Base-by-base conservation (phyloP, 2,797 vertebrate species). In the Otolemur crassicaudatus region DNA sequence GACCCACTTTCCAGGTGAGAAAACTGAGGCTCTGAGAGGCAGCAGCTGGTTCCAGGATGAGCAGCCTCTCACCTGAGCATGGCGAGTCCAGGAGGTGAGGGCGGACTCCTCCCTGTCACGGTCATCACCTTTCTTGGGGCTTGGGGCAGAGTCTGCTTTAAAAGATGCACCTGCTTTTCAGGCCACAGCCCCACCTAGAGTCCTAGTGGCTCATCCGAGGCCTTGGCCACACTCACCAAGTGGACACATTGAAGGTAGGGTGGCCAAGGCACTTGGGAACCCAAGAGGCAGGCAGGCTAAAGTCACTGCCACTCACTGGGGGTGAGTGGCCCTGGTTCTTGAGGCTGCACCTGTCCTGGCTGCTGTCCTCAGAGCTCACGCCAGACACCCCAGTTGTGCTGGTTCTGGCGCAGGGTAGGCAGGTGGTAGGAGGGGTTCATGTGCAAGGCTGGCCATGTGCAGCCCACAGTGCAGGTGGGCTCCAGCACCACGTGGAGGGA, bases 51-150 rank as follows among this genome's bases (percentile, higher is more conserved):
- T 37, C 31, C 8, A 13, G 43, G 91, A 25, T 0, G 17, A 2
- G 4, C 0, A 0, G 1, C 40, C 73, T 31, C 7, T 43, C 0
- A 1, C 17, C 60, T 56, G 40, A 27, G n/a, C 0, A 0, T 5
- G 60, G 27, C 5, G 49, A 0, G 14, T 60, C 13, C 37, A 0
- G 6, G 14, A 14, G 27, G 29, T 34, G 2, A 17, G 83, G 2
- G 17, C 0, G 12, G 53, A 14, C 25, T 17, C 29, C 61, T 1
- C 27, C 83, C 1, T 0, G 9, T 14, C 14, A 40, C 29, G 10
- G 46, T 53, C 29, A 31, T 31, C 29, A 8, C 31, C 4, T 13
- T 23, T 49, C 29, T 61, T 0, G 7, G 37, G 37, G 61, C 7
- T 4, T 84, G 82, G 27, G 25, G 19, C 40, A n/a, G 81, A 23